Base-by-base conservation (phyloP, 2,113 vertebrate genomes). In the Oceanites oceanicus region DNA sequence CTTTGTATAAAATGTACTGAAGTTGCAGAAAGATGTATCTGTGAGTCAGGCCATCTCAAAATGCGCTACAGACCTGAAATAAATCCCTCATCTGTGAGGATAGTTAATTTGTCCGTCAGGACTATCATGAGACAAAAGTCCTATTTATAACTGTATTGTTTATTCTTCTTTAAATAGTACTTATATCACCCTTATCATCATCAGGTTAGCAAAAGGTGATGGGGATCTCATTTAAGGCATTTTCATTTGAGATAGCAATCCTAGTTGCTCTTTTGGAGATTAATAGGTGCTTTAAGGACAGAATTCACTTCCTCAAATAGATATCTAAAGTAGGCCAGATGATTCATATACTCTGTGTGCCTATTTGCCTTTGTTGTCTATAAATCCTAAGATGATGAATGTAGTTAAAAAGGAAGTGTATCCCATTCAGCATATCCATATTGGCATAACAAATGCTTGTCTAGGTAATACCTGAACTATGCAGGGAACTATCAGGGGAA, bases 311-410 rank as follows among this genome's bases (percentile, higher is more conserved):
- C 59, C 42, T 89, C n/a, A 74, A 82, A 93, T 78, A 93, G 70
- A 30, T 38, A 68, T 36, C 61, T 75, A 32, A 95, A 95, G 49
- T 90, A 94, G 81, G 88, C 82, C 85, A 92, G 77, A 90, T 92
- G 77, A 94, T 85, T 90, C 70, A 90, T 36, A 58, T 19, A 16
- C 66, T 58, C 50, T 44, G 23, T 75, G 27, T 53, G 26, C 32
- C 79, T 88, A 18, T 91, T 94, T 92, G 63, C 23, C 44, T 90
- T 92, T 78, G 65, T 82, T 93, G 73, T 47, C 12, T 47, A 55
- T 75, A 96, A 96, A 90, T 59, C 74, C 61, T 95, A 30, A 67
- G 74, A 84, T 79, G 71, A 82, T 66, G 81, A 87, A 9, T 27
- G 6, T 32, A 78, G 88, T 87, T 91, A 63, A 82, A 92, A 91